Evolutionary conservation across 2,113 vertebrate genomes (phyloP).

Genomic region (Microcebus murinus): DNA sequence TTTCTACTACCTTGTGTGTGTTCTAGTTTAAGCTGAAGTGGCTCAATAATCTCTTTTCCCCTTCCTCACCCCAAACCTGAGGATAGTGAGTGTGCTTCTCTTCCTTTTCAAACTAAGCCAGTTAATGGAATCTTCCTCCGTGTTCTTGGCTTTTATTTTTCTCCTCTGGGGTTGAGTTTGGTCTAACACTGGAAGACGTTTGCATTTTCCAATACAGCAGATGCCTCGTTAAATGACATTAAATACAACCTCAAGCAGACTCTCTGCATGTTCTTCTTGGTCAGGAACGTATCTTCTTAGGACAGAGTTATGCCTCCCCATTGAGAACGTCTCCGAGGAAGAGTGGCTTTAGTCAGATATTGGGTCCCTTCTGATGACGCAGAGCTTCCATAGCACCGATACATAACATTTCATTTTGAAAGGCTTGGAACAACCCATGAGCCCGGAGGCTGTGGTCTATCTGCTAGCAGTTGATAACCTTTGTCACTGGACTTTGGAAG

Average conservation of each 20-base stretch:
- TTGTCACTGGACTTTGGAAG: neutral
- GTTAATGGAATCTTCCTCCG: constrained; percentile 67
- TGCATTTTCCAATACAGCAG: constrained; percentile 58
- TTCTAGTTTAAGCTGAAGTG: constrained; percentile 46
- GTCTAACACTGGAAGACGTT: constrained; percentile 52
- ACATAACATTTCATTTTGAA: neutral
- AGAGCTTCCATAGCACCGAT: neutral
- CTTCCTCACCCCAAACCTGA: neutral
- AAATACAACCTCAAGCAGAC: constrained; percentile 63
- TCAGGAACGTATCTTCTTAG: constrained; percentile 21
- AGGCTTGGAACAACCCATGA: neutral
- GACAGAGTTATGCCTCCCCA: constrained; percentile 46
- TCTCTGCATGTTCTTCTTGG: constrained; percentile 42
- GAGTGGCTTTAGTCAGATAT: constrained; percentile 73
- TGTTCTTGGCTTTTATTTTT: constrained; percentile 72
- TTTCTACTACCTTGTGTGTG: constrained; percentile 50
- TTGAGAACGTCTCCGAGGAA: constrained; percentile 60
- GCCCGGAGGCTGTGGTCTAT: neutral
- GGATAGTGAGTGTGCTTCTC: constrained; percentile 63
- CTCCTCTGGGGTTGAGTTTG: constrained; percentile 34
- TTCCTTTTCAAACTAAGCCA: constrained; percentile 64
- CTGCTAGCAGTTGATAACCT: neutral
- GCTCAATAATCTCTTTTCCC: neutral
- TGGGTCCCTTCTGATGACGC: constrained; percentile 49
- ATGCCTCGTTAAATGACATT: constrained; percentile 67